A percentile compares a stretch with the other conserved stretches of the same genome.
phyloP scores from a whole-genome alignment of 2,113 vertebrate species.

The Sylvietta virens region DNA sequence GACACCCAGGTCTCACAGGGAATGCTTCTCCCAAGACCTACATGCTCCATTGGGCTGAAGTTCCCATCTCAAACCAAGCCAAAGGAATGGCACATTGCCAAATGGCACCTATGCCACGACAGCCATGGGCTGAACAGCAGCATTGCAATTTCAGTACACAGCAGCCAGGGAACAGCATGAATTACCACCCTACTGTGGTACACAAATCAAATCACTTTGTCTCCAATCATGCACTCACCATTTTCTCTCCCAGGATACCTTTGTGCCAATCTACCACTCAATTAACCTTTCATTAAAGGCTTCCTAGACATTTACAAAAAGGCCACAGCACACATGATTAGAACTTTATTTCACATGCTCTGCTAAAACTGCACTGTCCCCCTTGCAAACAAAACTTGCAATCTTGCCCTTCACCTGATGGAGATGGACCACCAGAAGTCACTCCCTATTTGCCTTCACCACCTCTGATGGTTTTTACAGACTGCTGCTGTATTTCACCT shows the following conservation, averaged over 20 bases:
- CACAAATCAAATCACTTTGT: neutral
- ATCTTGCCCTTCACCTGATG: neutral
- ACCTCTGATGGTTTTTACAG: neutral
- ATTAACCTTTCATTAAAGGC: constrained; percentile 40
- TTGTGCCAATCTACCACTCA: neutral
- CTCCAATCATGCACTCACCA: neutral
- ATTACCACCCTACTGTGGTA: neutral
- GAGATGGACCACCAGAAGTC: neutral
- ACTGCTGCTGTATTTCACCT: neutral
- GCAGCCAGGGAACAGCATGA: neutral
- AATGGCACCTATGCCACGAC: neutral
- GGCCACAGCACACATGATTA: neutral
- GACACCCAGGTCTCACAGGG: neutral
- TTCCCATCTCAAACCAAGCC: neutral
- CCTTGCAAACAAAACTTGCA: neutral
- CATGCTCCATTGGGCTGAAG: neutral
- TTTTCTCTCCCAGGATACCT: neutral
- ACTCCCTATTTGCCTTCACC: neutral
- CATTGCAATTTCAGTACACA: neutral
- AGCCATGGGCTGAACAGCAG: fast-evolving
- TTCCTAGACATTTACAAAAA: constrained; percentile 8
- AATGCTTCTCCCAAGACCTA: neutral
- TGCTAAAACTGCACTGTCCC: neutral
- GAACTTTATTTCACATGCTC: neutral
- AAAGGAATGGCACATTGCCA: neutral